These are phyloP conservation scores for Gadopsis bispinosus DNA, from an alignment of 2,797 vertebrate genomes.

Conservation along the genomic window DNA sequence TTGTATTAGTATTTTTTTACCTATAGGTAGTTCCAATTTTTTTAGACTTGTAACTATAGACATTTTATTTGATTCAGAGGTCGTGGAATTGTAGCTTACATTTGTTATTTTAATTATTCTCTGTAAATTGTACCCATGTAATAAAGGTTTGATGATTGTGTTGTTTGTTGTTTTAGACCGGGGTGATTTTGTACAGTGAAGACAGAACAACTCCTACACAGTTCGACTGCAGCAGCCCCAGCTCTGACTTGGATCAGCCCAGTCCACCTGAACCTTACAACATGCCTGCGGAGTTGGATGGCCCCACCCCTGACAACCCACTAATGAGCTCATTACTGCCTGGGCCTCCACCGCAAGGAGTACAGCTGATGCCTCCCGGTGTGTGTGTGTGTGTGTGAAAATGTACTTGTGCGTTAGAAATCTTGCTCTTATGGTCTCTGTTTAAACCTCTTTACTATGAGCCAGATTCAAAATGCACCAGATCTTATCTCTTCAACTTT, in stretches of 20 bases:
- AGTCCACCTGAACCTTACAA: conserved; percentile 83
- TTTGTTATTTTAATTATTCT: neutral
- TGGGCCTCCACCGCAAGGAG: conserved; percentile 77
- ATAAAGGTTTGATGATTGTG: neutral
- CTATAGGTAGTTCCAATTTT: neutral
- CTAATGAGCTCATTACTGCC: conserved; percentile 88
- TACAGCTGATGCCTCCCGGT: conserved; percentile 92
- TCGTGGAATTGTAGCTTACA: neutral
- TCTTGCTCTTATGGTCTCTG: neutral
- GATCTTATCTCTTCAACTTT: conserved; percentile 11
- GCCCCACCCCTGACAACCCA: conserved; percentile 84
- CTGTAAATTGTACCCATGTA: neutral
- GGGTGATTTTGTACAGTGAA: conserved; percentile 81
- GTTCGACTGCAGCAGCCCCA: conserved; percentile 88
- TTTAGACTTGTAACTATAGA: neutral
- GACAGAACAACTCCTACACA: conserved; percentile 86
- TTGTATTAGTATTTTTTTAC: neutral
- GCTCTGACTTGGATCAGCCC: conserved; percentile 88
- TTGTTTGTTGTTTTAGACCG: conserved; percentile 81
- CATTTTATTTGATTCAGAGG: neutral
- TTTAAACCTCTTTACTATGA: neutral
- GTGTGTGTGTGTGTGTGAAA: conserved; percentile 44
- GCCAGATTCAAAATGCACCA: neutral
- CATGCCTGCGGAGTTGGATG: conserved; percentile 68
- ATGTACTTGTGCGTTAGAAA: conserved; percentile 48